A percentile compares a stretch with the other conserved stretches of the same genome.
Conservation (phyloP, 1,140 invertebrate species). For the Drosophila sp. region DNA sequence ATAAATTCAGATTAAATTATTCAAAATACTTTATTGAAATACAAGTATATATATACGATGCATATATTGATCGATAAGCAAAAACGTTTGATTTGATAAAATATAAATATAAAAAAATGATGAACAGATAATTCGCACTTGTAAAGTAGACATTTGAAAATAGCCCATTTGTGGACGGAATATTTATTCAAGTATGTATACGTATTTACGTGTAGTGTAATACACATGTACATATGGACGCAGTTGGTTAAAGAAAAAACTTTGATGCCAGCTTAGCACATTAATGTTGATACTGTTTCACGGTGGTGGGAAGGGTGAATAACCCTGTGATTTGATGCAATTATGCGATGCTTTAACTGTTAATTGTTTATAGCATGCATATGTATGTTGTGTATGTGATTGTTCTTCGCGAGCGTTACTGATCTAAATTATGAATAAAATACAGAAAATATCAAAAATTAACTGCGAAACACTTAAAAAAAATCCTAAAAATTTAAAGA, state of each 20-base stretch:
- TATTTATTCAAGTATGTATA: slow-evolving; percentile 15
- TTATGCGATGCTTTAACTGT: slow-evolving; percentile 13
- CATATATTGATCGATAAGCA: slow-evolving; percentile 23
- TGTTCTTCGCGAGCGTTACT: slow-evolving; percentile 1
- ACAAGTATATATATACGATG: slow-evolving; percentile 34
- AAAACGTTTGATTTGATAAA: neutral
- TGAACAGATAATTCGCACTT: slow-evolving; percentile 5
- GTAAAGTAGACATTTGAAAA: slow-evolving; percentile 15
- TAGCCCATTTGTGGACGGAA: slow-evolving; percentile 39
- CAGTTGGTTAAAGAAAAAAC: slow-evolving; percentile 9
- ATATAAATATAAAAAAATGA: slow-evolving; percentile 6
- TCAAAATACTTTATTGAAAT: slow-evolving; percentile 37
- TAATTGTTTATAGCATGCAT: neutral
- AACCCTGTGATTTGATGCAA: slow-evolving; percentile 4
- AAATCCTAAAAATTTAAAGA: slow-evolving; percentile 38
- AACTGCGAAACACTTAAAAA: slow-evolving; percentile 40
- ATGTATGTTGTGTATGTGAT: neutral
- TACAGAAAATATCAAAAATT: slow-evolving; percentile 40
- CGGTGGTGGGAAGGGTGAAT: slow-evolving; percentile 9
- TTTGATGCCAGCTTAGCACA: slow-evolving; percentile 8
- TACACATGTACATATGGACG: slow-evolving; percentile 16
- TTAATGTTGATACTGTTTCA: slow-evolving; percentile 34
- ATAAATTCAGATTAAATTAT: slow-evolving; percentile 1
- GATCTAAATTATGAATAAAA: slow-evolving; percentile 21
- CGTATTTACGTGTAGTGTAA: neutral